Evolutionary conservation across 2,888 invertebrate species (phyloP).

Genomic region (Dermolepida albohirtum): DNA sequence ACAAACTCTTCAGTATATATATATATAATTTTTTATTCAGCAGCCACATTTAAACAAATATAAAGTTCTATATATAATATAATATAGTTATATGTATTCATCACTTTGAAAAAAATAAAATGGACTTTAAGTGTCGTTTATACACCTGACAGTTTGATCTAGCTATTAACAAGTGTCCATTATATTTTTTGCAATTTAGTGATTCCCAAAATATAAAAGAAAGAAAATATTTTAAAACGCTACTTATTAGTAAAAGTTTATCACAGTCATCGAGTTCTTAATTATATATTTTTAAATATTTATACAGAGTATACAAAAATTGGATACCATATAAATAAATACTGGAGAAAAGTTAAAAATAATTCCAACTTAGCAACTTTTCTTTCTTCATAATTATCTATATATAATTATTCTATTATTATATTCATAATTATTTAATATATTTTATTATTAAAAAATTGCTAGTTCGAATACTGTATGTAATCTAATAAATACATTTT

Average conservation of each 20-base stretch:
- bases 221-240: constrained; percentile 47
- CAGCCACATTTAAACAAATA: constrained; percentile 59
- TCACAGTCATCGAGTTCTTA: constrained; percentile 65
- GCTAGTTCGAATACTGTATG: too few relatives aligned
- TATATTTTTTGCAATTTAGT: constrained; percentile 48
- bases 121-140: not conserved
- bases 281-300: constrained; percentile 35
- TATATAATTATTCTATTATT: too few relatives aligned
- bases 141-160: not conserved
- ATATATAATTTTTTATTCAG: constrained; percentile 45
- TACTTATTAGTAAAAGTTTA: constrained; percentile 57
- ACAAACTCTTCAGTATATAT: constrained; percentile 45
- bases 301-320: constrained; percentile 9
- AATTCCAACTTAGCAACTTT: too few relatives aligned
- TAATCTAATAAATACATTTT: too few relatives aligned
- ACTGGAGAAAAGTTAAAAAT: too few relatives aligned
- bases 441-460: too few relatives aligned
- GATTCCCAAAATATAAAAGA: constrained; percentile 26
- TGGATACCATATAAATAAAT: too few relatives aligned
- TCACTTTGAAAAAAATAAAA: constrained; percentile 31
- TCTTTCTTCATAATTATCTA: too few relatives aligned
- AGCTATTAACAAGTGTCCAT: constrained; percentile 13
- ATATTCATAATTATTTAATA: too few relatives aligned
- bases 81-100: constrained; percentile 35
- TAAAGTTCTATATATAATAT: constrained; percentile 39